Conservation (phyloP, 2,113 vertebrate species). For the Myotis yumanensis region DNA sequence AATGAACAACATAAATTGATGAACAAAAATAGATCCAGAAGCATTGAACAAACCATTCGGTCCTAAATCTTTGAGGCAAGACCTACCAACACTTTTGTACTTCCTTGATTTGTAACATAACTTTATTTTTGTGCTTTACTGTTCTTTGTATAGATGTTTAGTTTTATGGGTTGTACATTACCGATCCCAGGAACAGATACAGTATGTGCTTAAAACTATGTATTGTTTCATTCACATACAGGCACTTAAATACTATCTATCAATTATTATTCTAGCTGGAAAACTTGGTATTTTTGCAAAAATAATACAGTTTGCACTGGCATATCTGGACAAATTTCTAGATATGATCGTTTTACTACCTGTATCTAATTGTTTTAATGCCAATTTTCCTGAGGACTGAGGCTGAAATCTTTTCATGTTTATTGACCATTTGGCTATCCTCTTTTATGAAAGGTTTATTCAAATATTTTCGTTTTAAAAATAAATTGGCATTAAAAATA, state of each 20-base stretch:
- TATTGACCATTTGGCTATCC: neutral
- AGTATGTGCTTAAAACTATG: neutral
- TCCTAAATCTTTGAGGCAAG: neutral
- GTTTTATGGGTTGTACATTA: neutral
- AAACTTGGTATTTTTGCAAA: constrained; percentile 25
- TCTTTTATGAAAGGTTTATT: neutral
- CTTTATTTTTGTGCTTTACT: constrained; percentile 5
- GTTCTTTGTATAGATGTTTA: constrained; percentile 22
- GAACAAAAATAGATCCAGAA: too few species aligned
- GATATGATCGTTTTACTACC: neutral
- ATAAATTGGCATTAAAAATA: too few species aligned
- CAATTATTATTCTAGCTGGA: neutral
- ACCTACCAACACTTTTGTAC: neutral
- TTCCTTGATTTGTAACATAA: neutral
- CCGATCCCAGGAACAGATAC: neutral
- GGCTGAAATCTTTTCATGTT: neutral
- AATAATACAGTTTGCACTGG: neutral
- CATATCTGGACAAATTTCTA: constrained; percentile 14
- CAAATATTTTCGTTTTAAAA: neutral
- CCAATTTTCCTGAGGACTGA: constrained; percentile 17
- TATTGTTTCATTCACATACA: neutral
- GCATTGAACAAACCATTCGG: neutral
- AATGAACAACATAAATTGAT: too few species aligned
- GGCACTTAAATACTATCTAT: neutral
- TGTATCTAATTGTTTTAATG: neutral